phyloP scores from a whole-genome alignment of 1,140 invertebrate genomes.

The Doryteuthis pealeii region DNA sequence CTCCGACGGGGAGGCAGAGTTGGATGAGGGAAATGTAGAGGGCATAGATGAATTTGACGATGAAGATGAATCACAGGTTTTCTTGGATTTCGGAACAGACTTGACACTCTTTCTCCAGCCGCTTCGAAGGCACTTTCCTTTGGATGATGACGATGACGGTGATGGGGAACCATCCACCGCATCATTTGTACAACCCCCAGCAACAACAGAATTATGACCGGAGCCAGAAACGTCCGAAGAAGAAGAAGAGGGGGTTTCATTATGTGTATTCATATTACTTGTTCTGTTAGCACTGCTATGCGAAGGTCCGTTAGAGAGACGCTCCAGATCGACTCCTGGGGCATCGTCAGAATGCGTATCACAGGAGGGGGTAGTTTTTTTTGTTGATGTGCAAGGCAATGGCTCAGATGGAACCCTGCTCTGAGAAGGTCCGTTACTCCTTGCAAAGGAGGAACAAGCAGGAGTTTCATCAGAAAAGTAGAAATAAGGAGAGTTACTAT shows the following conservation, averaged over 20 bases:
- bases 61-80: neutral
- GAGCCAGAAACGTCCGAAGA: too few relatives aligned
- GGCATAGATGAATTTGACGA: neutral
- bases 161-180: neutral
- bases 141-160: neutral
- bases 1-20: neutral
- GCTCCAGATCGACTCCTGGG: neutral
- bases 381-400: neutral
- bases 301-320: too few relatives aligned
- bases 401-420: neutral
- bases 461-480: too few relatives aligned
- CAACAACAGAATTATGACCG: too few relatives aligned
- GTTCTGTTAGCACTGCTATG: too few relatives aligned
- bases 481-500: too few relatives aligned
- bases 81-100: neutral
- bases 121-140: slow-evolving; percentile 12
- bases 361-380: neutral
- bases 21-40: neutral
- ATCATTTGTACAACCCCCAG: neutral
- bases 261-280: too few relatives aligned
- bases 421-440: too few relatives aligned
- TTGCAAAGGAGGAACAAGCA: too few relatives aligned
- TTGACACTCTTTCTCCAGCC: neutral
- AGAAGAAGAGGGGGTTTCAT: too few relatives aligned
- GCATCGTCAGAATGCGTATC: neutral